Percentiles rank a stretch among this genome's conserved stretches.
phyloP scores from a whole-genome alignment of 2,113 vertebrate genomes.

The Marcusenius ussheri region DNA sequence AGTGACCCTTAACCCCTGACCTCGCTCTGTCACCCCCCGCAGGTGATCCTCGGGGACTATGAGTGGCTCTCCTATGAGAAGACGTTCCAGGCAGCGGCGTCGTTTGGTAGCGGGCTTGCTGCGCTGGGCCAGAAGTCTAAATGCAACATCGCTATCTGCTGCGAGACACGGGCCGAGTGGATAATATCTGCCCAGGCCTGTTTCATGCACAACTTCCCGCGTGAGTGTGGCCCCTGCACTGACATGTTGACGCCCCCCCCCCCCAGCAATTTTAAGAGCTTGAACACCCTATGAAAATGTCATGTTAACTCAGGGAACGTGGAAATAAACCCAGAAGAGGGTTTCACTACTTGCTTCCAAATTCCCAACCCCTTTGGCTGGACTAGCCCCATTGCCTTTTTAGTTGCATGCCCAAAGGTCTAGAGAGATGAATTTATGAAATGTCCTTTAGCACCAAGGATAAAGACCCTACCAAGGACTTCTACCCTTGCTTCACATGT shows the following conservation, averaged over 20 bases:
- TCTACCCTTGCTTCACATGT: too few species aligned
- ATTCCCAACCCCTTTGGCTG: too few species aligned
- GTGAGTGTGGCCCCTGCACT: slow-evolving; percentile 57
- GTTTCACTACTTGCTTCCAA: too few species aligned
- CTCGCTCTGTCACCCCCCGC: slow-evolving; percentile 16
- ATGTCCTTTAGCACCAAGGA: too few species aligned
- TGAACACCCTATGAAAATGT: too few species aligned
- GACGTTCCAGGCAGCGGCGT: slow-evolving; percentile 65
- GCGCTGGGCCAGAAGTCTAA: slow-evolving; percentile 80
- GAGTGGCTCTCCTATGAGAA: slow-evolving; percentile 88
- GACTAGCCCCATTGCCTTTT: too few species aligned
- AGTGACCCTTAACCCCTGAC: neutral
- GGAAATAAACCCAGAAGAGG: too few species aligned
- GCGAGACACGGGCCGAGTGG: slow-evolving; percentile 94
- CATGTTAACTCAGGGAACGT: too few species aligned
- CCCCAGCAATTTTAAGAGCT: too few species aligned
- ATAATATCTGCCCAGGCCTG: slow-evolving; percentile 87
- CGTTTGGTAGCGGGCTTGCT: slow-evolving; percentile 84
- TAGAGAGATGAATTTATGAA: too few species aligned
- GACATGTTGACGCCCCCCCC: neutral
- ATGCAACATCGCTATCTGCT: slow-evolving; percentile 91
- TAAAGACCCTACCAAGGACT: too few species aligned
- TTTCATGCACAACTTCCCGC: slow-evolving; percentile 94
- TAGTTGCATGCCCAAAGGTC: too few species aligned
- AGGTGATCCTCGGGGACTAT: slow-evolving; percentile 93